Percentiles rank a stretch among this genome's conserved stretches.
These are phyloP conservation scores for Arctia plantaginis DNA, from an alignment of 2,888 invertebrate species.

Conservation along the genomic window DNA sequence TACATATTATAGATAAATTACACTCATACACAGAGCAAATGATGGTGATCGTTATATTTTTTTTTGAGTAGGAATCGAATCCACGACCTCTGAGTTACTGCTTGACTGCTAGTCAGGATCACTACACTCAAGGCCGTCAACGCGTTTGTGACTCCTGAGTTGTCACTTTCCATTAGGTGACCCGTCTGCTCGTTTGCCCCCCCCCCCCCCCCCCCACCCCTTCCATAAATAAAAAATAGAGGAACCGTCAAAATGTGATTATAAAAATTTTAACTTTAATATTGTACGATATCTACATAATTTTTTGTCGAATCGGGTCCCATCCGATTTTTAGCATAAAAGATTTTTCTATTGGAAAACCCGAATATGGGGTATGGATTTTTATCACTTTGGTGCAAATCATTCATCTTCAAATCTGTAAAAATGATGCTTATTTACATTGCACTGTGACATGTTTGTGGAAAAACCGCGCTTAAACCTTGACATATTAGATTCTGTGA, in stretches of 20 bases:
- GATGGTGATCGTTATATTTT: too few species aligned
- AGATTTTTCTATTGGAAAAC: background rate
- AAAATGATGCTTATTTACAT: background rate
- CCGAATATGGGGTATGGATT: background rate
- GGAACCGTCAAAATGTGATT: background rate
- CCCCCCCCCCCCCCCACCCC: too few species aligned
- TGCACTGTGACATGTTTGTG: background rate
- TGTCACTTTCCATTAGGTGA: too few species aligned
- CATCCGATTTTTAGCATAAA: background rate
- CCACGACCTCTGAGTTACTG: too few species aligned
- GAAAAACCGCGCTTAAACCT: background rate
- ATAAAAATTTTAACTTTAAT: background rate
- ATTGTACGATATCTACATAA: background rate
- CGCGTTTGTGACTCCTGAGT: too few species aligned
- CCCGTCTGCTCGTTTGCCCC: too few species aligned
- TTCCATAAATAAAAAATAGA: too few species aligned
- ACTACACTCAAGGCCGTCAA: background rate
- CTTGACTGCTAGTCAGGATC: too few species aligned
- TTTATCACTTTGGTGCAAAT: background rate
- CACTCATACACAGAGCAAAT: too few species aligned
- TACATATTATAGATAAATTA: too few species aligned
- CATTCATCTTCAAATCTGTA: background rate
- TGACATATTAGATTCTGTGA: conserved; percentile 1
- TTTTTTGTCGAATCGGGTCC: background rate
- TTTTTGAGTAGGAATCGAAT: too few species aligned